Evolutionary conservation across 2,888 invertebrate genomes (phyloP).

Genomic region (Druceiella hillmani): DNA sequence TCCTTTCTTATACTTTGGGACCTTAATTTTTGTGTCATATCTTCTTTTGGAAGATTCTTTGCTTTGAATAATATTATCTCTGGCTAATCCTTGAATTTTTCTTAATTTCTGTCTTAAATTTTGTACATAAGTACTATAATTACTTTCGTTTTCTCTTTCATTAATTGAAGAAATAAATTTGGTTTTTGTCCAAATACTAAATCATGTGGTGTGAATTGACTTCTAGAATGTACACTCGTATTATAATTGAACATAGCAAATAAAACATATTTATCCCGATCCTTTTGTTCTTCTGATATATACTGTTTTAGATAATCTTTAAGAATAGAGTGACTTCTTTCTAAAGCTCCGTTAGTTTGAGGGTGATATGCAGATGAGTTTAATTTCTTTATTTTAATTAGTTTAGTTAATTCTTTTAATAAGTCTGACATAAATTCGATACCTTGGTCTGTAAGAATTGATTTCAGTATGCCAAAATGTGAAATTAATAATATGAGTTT

Average conservation of each 20-base stretch:
- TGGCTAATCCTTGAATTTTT: conserved; percentile 17
- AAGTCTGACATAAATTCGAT: conserved; percentile 28
- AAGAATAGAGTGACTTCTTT: conserved; percentile 26
- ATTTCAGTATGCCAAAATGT: conserved; percentile 27
- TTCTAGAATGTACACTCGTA: conserved; percentile 26
- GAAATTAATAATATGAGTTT: conserved; percentile 24
- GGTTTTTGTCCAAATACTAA: conserved; percentile 28
- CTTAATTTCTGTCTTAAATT: conserved; percentile 22
- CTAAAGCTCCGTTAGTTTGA: conserved; percentile 26
- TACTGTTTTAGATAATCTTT: conserved; percentile 27
- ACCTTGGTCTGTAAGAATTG: conserved; percentile 29
- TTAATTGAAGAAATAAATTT: conserved; percentile 18
- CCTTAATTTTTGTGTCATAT: conserved; percentile 12
- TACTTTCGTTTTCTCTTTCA: conserved; percentile 16
- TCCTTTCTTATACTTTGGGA: conserved; percentile 12
- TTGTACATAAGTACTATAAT: conserved; percentile 22
- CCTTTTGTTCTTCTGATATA: conserved; percentile 21
- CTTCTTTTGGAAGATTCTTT: conserved; percentile 22
- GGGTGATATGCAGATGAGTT: conserved; percentile 25
- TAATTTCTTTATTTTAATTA: conserved; percentile 27
- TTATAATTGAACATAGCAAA: conserved; percentile 29
- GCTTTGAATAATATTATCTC: conserved; percentile 18
- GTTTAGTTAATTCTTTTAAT: conserved; percentile 25
- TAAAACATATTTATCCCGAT: conserved; percentile 28
- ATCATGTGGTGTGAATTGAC: conserved; percentile 28